phyloP scores from a whole-genome alignment of 2,888 invertebrate species.

The Acleris cristana region DNA sequence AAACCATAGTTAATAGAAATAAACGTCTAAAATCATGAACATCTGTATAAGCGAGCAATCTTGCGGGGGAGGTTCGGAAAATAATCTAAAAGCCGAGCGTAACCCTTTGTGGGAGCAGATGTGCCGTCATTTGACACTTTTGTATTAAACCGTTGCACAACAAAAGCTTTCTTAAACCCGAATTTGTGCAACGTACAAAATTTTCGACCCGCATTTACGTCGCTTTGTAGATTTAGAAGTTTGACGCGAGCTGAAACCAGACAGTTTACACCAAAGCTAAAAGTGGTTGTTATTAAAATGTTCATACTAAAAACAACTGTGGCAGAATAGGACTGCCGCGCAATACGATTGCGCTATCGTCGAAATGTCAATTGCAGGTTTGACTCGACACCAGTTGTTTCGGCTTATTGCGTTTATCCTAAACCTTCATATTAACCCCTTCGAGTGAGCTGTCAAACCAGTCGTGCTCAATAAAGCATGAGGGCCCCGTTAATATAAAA shows the following conservation, averaged over 20 bases:
- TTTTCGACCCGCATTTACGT: conserved; percentile 78
- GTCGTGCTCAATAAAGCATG: conserved; percentile 71
- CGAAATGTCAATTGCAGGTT: conserved; percentile 78
- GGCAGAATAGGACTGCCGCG: conserved; percentile 46
- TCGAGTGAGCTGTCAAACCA: conserved; percentile 78
- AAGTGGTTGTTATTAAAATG: conserved; percentile 20
- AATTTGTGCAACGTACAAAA: conserved; percentile 79
- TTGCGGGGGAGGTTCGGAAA: conserved; percentile 82
- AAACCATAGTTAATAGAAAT: conserved; percentile 49
- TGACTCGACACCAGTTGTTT: conserved; percentile 78
- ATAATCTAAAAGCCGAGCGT: conserved; percentile 77
- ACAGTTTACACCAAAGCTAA: conserved; percentile 12
- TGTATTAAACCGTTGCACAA: conserved; percentile 84
- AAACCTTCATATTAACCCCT: conserved; percentile 82
- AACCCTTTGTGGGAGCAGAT: conserved; percentile 83
- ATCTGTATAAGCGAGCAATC: conserved; percentile 81
- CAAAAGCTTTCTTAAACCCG: conserved; percentile 82
- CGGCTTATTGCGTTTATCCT: conserved; percentile 80
- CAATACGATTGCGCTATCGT: conserved; percentile 67
- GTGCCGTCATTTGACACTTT: conserved; percentile 84
- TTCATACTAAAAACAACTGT: conserved; percentile 12
- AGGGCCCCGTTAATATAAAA: conserved; percentile 68
- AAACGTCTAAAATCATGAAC: conserved; percentile 59
- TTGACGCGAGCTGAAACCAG: conserved; percentile 35
- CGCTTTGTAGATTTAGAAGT: conserved; percentile 50